Base-by-base conservation (phyloP, 2,888 invertebrate species). In the Trissolcus japonicus region DNA sequence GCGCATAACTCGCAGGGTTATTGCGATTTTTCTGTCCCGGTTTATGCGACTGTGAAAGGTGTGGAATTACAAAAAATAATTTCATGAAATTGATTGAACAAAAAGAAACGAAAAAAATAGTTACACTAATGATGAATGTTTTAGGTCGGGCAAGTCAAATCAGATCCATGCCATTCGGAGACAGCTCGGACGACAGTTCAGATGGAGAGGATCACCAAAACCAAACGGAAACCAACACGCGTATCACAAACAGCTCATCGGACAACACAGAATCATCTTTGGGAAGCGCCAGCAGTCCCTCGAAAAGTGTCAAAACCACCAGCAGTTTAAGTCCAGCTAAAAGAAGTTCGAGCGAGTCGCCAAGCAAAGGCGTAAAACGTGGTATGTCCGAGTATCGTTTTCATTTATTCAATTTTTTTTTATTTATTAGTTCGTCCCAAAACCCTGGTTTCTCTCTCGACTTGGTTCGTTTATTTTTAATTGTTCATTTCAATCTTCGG, bases 141-240 rank as follows among this genome's bases (percentile, higher is more conserved):
- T 1, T 9, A 88, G 86, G 86, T 72, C 93, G 97, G 84, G 98
- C 98, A 80, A 97, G 97, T 89, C 98, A 98, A 90, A 98, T 98
- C 83, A 92, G 98, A 82, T 97, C 97, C 53, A 96, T 97, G 93
- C 98, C 98, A 7, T 98, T 98, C 88, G 98, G 97, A 1, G 98
- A 98, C 83, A 97, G 97, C 4, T 96, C 96, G 0, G 96, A 96
- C 85, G 98, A 98, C 87, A 97, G 97, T 1, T 97, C 97, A 9
- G 98, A 98, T 86, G 97, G 97, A 29, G 97, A 97, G 88, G 95
- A 94, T 80, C 89, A 89, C 71, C 89, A 89, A 1, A 89, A 89
- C 80, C 92, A 92, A 35, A 92, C 92, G 86, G 92, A 92, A 76
- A 90, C 89, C 41, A 89, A 89, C 81, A 90, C 90, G 41, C 86